Evolutionary conservation across 2,888 invertebrate species (phyloP).

Genomic region (Papilio elwesi): DNA sequence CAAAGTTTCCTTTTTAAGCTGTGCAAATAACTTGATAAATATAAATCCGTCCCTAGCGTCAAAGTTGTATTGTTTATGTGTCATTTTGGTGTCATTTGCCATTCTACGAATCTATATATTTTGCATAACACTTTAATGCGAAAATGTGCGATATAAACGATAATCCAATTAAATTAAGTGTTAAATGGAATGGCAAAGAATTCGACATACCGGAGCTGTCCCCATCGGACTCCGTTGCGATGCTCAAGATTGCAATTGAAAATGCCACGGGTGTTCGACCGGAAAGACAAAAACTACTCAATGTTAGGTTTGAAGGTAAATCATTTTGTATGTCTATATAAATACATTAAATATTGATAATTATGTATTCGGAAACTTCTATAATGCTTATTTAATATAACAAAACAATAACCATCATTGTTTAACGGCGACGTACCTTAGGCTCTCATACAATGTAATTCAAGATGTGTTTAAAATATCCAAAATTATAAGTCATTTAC

Average conservation of each 20-base stretch:
- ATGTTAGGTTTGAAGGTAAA: constrained; percentile 95
- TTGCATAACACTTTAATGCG: constrained; percentile 52
- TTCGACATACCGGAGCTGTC: constrained; percentile 90
- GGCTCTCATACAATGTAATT: no score
- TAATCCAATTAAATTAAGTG: constrained; percentile 84
- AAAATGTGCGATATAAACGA: constrained; percentile 81
- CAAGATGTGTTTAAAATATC: no score
- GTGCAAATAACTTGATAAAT: background rate
- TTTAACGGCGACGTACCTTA: no score
- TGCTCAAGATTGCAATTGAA: constrained; percentile 93
- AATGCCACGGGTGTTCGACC: constrained; percentile 95
- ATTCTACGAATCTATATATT: constrained; percentile 41
- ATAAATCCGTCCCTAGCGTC: constrained; percentile 40
- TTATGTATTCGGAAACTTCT: no score
- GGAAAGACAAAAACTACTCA: constrained; percentile 96
- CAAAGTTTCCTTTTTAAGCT: background rate
- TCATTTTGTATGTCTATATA: constrained; percentile 26
- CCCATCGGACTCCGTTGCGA: constrained; percentile 91
- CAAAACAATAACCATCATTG: no score
- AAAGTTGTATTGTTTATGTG: constrained; percentile 72
- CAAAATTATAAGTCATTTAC: no score
- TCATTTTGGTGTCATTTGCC: constrained; percentile 67
- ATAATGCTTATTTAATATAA: no score
- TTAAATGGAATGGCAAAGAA: constrained; percentile 98
- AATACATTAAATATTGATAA: no score